phyloP scores from a whole-genome alignment of 2,797 vertebrate species.

The Acestrorhynchus altus region DNA sequence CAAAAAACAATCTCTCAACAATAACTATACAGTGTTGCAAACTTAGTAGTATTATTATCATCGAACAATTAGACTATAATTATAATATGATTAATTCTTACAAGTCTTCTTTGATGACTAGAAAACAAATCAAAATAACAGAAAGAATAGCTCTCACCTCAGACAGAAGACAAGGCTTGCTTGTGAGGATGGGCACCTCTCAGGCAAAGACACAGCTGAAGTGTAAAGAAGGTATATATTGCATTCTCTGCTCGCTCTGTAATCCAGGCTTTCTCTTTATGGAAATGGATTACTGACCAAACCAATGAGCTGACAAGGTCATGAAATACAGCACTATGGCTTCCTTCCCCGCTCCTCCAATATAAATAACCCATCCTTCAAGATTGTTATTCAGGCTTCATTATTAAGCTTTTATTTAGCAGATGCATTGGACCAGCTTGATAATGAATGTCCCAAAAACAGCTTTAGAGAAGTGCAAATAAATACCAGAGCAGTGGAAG shows the following conservation, averaged over 20 bases:
- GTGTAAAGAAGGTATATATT: constrained; percentile 91
- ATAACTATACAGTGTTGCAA: not conserved
- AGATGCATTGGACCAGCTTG: constrained; percentile 4
- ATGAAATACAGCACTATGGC: constrained; percentile 81
- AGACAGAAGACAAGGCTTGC: constrained; percentile 44
- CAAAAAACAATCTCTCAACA: not conserved
- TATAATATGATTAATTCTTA: not conserved
- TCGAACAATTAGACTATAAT: constrained; percentile 2
- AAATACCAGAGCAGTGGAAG: not conserved
- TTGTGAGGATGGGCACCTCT: constrained; percentile 50
- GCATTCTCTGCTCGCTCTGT: constrained; percentile 81
- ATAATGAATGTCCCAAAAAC: not conserved
- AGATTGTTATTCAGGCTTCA: constrained; percentile 67
- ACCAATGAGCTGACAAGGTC: constrained; percentile 85
- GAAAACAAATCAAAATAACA: not conserved
- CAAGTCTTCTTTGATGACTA: not conserved
- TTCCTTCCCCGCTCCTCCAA: constrained; percentile 62
- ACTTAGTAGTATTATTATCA: too few species aligned
- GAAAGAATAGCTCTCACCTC: constrained; percentile 62
- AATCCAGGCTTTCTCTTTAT: constrained; percentile 91
- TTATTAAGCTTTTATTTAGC: constrained; percentile 48
- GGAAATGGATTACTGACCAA: constrained; percentile 90
- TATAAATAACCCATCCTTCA: constrained; percentile 82
- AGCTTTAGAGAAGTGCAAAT: not conserved
- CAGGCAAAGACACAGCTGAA: constrained; percentile 70